A percentile compares a stretch with the other conserved stretches of the same genome.
These are phyloP conservation scores for Damaliscus lunatus DNA, from an alignment of 2,113 vertebrate species.

Conservation along the genomic window DNA sequence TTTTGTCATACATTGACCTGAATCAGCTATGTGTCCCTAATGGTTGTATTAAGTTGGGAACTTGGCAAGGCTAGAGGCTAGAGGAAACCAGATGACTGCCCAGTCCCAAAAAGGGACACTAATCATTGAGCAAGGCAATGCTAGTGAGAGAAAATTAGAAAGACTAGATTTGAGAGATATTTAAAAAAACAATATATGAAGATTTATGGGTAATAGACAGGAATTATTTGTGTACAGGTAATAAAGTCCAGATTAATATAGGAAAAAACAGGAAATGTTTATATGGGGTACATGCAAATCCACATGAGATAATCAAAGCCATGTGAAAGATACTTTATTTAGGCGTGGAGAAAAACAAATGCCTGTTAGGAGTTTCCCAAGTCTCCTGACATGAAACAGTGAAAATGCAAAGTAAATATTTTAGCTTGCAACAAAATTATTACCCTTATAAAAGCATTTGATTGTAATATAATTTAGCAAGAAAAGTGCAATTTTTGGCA, in stretches of 20 bases:
- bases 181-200: neutral
- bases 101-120: neutral
- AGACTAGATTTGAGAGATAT: neutral
- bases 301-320: neutral
- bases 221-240: neutral
- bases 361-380: neutral
- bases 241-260: neutral
- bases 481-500: slow-evolving; percentile 1
- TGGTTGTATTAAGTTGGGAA: neutral
- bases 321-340: neutral
- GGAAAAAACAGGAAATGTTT: neutral
- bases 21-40: neutral
- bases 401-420: slow-evolving; percentile 32
- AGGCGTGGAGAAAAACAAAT: neutral
- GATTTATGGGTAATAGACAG: neutral
- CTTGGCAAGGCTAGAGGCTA: neutral
- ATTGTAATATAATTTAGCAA: neutral
- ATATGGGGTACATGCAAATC: neutral
- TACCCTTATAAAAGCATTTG: neutral
- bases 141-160: neutral
- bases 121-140: neutral
- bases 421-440: slow-evolving; percentile 28
- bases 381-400: neutral
- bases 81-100: neutral
- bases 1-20: neutral